Evolutionary conservation across 2,797 vertebrate species (phyloP).

Genomic region (Mormyrus hasselquistii): DNA sequence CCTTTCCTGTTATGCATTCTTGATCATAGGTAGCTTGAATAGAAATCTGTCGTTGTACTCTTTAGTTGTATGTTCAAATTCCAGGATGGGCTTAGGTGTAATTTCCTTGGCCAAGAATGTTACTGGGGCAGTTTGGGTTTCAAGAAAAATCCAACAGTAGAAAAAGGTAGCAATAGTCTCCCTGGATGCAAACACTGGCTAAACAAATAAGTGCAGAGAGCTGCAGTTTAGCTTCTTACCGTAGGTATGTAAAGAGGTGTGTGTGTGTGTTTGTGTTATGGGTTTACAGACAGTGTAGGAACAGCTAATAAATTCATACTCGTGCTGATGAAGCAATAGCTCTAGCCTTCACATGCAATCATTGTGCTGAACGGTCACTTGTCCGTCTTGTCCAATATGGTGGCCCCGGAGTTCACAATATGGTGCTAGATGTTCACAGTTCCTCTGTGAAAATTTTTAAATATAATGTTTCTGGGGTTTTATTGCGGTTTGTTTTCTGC

Average conservation of each 20-base stretch:
- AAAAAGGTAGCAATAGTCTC: background rate
- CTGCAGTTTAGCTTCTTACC: background rate
- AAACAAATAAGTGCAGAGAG: background rate
- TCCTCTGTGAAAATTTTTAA: background rate
- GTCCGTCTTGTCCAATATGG: background rate
- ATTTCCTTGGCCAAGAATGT: conserved; percentile 2
- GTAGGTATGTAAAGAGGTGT: background rate
- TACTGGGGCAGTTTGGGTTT: conserved; percentile 5
- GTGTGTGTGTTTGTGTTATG: background rate
- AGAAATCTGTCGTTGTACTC: background rate
- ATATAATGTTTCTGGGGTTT: background rate
- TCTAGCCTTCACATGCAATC: background rate
- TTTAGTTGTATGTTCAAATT: background rate
- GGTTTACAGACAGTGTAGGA: background rate
- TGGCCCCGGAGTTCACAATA: background rate
- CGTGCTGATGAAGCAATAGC: background rate
- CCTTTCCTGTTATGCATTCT: background rate
- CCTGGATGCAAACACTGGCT: background rate
- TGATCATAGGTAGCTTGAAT: background rate
- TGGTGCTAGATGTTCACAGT: background rate
- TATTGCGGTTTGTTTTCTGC: background rate
- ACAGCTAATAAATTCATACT: background rate
- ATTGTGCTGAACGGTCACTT: background rate
- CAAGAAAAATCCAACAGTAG: background rate
- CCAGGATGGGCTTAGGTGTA: background rate